Evolutionary conservation across 2,888 invertebrate genomes (phyloP).

Genomic region (Leucoptera coffeella): DNA sequence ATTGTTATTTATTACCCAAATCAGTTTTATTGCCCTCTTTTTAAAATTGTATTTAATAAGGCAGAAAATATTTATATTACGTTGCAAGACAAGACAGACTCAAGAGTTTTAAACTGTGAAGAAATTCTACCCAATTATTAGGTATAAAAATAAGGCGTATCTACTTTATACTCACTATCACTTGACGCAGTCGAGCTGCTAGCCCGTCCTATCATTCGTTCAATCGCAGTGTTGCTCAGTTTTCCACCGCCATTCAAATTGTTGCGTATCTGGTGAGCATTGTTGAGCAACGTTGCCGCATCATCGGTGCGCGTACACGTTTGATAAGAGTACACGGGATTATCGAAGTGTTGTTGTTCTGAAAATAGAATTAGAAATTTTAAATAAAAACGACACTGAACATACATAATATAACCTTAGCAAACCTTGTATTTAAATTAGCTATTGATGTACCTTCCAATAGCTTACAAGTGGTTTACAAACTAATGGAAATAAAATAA

Average conservation of each 20-base stretch:
- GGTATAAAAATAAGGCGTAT: slow-evolving; percentile 1
- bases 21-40: no score
- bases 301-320: slow-evolving; percentile 45
- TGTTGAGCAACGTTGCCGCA: slow-evolving; percentile 48
- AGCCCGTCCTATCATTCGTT: slow-evolving; percentile 47
- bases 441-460: no score
- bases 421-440: no score
- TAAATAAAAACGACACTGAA: slow-evolving; percentile 10
- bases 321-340: slow-evolving; percentile 83
- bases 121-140: slow-evolving; percentile 3
- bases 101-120: no score
- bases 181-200: slow-evolving; percentile 43
- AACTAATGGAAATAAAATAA: no score
- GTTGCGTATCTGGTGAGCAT: slow-evolving; percentile 52
- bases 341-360: slow-evolving; percentile 87
- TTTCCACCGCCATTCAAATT: slow-evolving; percentile 45
- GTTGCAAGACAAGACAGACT: no score
- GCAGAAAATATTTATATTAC: no score
- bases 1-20: no score
- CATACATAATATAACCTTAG: no score
- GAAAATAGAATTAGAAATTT: slow-evolving; percentile 5
- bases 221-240: slow-evolving; percentile 55
- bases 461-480: no score
- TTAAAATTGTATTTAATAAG: no score
- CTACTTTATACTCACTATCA: slow-evolving; percentile 22